Evolutionary conservation across 2,797 vertebrate species (phyloP).

Genomic region (Semaprochilodus insignis): DNA sequence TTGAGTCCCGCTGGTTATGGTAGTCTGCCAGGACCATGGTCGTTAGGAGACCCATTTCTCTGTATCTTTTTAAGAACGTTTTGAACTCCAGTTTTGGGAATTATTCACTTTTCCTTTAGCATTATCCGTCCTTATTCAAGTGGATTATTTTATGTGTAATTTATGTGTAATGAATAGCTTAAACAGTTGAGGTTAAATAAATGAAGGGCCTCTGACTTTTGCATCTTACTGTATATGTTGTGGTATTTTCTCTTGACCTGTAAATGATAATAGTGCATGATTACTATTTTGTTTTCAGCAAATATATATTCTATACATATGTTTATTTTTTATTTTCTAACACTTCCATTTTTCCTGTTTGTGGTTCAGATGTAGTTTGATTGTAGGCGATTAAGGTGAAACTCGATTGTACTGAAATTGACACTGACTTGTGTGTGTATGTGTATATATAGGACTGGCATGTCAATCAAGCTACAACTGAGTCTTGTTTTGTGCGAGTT

Average conservation of each 20-base stretch:
- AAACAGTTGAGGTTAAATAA: no score
- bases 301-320: neutral
- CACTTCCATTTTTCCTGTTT: neutral
- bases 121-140: no score
- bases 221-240: neutral
- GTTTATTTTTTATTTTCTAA: neutral
- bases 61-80: no score
- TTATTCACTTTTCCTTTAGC: no score
- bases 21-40: no score
- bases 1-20: no score
- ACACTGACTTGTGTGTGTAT: neutral
- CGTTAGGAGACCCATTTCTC: no score
- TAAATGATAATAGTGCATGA: neutral
- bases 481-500: constrained; percentile 8
- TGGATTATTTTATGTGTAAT: no score
- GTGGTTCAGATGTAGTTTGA: constrained; percentile 21
- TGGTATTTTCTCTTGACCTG: constrained; percentile 3
- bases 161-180: no score
- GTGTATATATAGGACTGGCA: neutral
- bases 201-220: no score
- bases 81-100: no score
- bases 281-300: neutral
- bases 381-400: constrained; percentile 11
- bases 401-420: neutral
- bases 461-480: constrained; percentile 6